Evolutionary conservation across 2,888 invertebrate genomes (phyloP), one percentile per base, ranked within the genome.

Genomic region (Dryococelus australis): DNA sequence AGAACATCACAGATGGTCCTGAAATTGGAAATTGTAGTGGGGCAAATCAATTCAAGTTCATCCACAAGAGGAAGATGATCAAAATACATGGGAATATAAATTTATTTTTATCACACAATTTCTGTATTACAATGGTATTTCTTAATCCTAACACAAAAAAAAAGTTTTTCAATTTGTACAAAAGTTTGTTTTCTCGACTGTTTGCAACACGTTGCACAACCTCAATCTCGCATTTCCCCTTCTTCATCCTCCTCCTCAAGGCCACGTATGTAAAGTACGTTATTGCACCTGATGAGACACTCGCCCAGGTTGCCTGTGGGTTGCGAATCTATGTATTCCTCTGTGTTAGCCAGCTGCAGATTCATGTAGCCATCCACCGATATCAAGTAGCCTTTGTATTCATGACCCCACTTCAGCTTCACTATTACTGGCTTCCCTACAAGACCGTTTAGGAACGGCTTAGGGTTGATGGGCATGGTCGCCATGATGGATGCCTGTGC

Each of bases 281-380:
- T 99, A 92, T 99, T 99, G 93, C 99, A 99, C 92, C 99, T 95
- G 90, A 99, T 97, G 24, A 99, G 94, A 53, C 99, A 98, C 95
- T 99, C 99, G 16, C 99, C 99, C 13, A 99, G 94, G 92, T 97
- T 98, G 85, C 99, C 99, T 90, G 98, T 98, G 89, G 96, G 95
- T 89, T 94, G 95, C 87, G 98, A 98, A 91, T 99, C 99, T 89
- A 99, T 97, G 91, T 96, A 97, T 94, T 99, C 99, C 93, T 99
- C 99, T 13, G 99, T 98, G 92, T 99, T 99, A 0, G 99, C 99
- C 88, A 99, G 93, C 93, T 99, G 99, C 90, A 99, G 93, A 92
- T 99, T 99, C 99, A 99, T 99, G 92, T 99, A 99, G 12, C 98
- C 98, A 93, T 99, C 99, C 0, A 99, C 98, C 6, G 99, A 99